Base-by-base conservation (phyloP, 2,888 invertebrate species). In the Oxystoma pomonae region DNA sequence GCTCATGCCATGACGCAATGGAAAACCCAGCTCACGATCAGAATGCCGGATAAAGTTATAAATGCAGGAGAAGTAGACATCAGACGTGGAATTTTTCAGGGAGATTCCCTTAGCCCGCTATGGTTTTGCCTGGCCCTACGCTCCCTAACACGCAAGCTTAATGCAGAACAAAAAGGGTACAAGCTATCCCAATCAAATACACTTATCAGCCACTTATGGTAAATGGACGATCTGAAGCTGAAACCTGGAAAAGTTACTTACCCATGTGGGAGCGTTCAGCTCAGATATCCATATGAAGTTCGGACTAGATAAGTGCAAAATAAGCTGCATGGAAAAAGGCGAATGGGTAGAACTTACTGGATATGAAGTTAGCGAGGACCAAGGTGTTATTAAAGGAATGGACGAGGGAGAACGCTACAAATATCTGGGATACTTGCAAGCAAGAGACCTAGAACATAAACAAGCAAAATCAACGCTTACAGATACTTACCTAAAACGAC, bases 1-100 rank as follows among this genome's bases (percentile, higher is more conserved):
- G n/a, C n/a, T n/a, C n/a, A n/a, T 50, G 50, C n/a, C n/a, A 50
- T 50, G 50, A 50, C 50, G 50, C 50, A 50, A n/a, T n/a, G n/a
- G 9, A n/a, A 9, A 12, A 50, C 50, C n/a, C n/a, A n/a, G n/a
- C n/a, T n/a, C n/a, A n/a, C n/a, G n/a, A n/a, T 50, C 12, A 50
- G n/a, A n/a, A 50, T n/a, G n/a, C 50, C 50, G 9, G n/a, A 50
- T 12, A 50, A n/a, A 9, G n/a, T n/a, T n/a, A n/a, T n/a, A 50
- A 9, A 50, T 12, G 50, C n/a, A 12, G 50, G n/a, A 50, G n/a
- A 50, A 50, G n/a, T 50, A 12, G 50, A 50, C n/a, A 50, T 50
- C n/a, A 50, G n/a, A 50, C 50, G 50, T 12, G 50, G 50, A 12
- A 50, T 50, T 12, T 50, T 50, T 50, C 50, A 50, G n/a, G n/a